Evolutionary conservation across 1,140 invertebrate genomes (phyloP).

Genomic region (Conopomorpha cramerella): DNA sequence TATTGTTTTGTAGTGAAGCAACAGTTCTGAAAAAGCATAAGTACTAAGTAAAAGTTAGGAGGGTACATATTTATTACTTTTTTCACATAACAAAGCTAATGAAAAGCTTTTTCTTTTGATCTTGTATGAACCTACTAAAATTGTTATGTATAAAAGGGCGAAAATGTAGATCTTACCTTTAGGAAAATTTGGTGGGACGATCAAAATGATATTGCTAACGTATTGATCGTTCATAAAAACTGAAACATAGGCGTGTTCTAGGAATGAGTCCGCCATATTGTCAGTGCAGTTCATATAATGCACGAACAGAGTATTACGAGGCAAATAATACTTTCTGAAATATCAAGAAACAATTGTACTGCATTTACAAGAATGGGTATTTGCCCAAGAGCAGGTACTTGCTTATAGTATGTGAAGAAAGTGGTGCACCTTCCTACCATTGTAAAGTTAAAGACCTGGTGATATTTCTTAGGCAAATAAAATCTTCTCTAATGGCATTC

Average conservation of each 20-base stretch:
- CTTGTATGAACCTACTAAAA: not conserved
- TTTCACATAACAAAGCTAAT: not conserved
- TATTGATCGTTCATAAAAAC: conserved; percentile 52
- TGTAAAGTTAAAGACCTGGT: too few species aligned
- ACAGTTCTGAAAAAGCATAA: not conserved
- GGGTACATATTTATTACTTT: not conserved
- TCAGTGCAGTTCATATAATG: conserved; percentile 56
- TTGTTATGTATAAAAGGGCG: not conserved
- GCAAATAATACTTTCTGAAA: too few species aligned
- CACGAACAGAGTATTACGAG: conserved; percentile 61
- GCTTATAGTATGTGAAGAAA: too few species aligned
- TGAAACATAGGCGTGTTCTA: conserved; percentile 51
- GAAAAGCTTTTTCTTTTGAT: not conserved
- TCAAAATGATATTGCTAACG: conserved; percentile 49
- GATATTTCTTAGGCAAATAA: too few species aligned
- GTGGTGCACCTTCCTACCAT: too few species aligned
- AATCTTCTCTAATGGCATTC: too few species aligned
- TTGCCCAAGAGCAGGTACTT: too few species aligned
- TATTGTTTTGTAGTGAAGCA: not conserved
- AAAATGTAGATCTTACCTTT: conserved; percentile 16
- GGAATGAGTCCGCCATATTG: conserved; percentile 39
- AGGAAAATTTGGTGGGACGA: conserved; percentile 46
- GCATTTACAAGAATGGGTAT: too few species aligned
- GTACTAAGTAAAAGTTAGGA: not conserved
- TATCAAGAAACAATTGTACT: too few species aligned